Evolutionary conservation across 2,797 vertebrate genomes (phyloP), one percentile per base, ranked within the genome.

Genomic region (Rhabdomys pumilio): DNA sequence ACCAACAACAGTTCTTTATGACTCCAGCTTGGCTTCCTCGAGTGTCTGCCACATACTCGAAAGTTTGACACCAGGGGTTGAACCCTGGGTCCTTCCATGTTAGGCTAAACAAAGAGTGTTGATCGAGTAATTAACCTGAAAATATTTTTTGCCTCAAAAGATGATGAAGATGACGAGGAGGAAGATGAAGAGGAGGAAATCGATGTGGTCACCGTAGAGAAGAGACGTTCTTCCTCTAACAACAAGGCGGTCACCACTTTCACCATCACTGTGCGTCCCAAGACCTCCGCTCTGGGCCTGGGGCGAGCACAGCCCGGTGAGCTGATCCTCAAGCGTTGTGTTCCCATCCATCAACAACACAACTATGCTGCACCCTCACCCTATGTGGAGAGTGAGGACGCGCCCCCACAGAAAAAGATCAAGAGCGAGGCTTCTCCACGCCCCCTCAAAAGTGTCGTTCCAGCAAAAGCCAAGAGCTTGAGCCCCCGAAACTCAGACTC

Each of bases 111-210:
- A 19, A 55, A 1, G 4, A 29, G 20, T 9, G 0, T 53, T 6
- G 4, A 24, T 73, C 61, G 10, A 1, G 26, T 19, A 9, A 0
- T 44, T 76, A 19, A 0, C 75, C 1, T 63, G 81, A 96, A 44
- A 97, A 98, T 22, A 13, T 17, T 0, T 29, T 92, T 87, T 86
- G 92, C 86, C 97, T 90, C 9, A 98, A 99, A 99, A 95, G 99
- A 99, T 0, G 99, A 99, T 0, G 99, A 99, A 0, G 99, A 99
- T 0, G 99, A 99, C 0, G 99, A 99, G 0, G 99, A 99, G 0
- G 99, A 99, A 0, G 99, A 99, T 3, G 99, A 99, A 94, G 99
- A 99, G 98, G 99, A 99, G 3, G 99, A 99, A 13, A 99, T 99
- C 6, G 99, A 99, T 0, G 99, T 99, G 6, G 99, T 99, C 85